Base-by-base conservation (phyloP, 2,888 invertebrate genomes). In the Peribatodes rhomboidaria region DNA sequence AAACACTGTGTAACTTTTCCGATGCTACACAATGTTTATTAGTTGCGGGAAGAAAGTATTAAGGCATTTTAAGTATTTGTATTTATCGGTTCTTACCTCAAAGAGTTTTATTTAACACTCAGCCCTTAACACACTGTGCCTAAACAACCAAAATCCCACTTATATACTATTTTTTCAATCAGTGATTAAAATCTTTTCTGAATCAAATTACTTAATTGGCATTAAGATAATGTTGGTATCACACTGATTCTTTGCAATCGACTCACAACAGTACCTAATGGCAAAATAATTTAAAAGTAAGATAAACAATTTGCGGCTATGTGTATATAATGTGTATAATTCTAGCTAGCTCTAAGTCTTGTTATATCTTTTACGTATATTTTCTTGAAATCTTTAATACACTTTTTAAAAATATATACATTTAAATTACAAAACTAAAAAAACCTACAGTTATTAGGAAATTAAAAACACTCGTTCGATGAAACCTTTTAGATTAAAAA, bases 81-180 rank as follows among this genome's bases (percentile, higher is more conserved):
- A 27, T 1, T 6, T 27, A 11, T 44, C n/a, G 10, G 22, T 54
- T 35, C 60, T 61, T 61, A 61, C 60, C 60, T 54, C 4, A 37
- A 47, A 16, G 20, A 58, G 18, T 39, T 16, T 4, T 27, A 27
- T 27, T 33, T 31, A 33, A 39, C 16, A 47, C 31, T 49, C 11
- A 14, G 9, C 18, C 37, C 27, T 39, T 35, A 6, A 14, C 6
- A n/a, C 27, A 54, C 37, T 61, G 39, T 27, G 22, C 27, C 44
- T n/a, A 11, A 39, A 27, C 9, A 27, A n/a, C 13, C 16, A 1
- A 31, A 37, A 54, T 53, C 14, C 54, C 9, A 13, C 53, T 55
- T 55, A 37, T 61, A 61, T 61, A 61, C 41, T 7, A 20, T 14
- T 41, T 41, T 14, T 54, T 13, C 54, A 54, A 64, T 54, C 35